phyloP scores from a whole-genome alignment of 2,888 invertebrate species.

The Noctua janthina region DNA sequence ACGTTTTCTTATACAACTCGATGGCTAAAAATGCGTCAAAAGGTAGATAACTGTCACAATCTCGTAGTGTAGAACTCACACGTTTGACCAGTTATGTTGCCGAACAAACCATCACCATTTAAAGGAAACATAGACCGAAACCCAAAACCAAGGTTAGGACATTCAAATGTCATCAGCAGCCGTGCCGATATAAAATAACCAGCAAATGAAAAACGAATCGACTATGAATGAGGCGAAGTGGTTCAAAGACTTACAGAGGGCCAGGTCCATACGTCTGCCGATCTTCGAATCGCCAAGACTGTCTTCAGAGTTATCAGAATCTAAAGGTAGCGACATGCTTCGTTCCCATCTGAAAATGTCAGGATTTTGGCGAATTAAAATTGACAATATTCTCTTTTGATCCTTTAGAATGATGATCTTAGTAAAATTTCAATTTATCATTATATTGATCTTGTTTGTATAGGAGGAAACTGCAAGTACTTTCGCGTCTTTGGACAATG shows the following conservation, averaged over 20 bases:
- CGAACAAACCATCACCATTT: slow-evolving; percentile 72
- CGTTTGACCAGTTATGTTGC: slow-evolving; percentile 75
- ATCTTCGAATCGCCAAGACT: slow-evolving; percentile 86
- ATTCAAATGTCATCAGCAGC: slow-evolving; percentile 82
- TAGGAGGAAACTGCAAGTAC: slow-evolving; percentile 17
- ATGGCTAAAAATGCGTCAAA: slow-evolving; percentile 17
- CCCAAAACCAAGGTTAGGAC: slow-evolving; percentile 71
- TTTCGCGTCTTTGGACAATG: slow-evolving; percentile 28
- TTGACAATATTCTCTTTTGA: slow-evolving; percentile 19
- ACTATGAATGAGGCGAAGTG: slow-evolving; percentile 77
- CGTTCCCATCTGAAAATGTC: slow-evolving; percentile 91
- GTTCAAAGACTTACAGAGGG: slow-evolving; percentile 93
- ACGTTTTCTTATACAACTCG: slow-evolving; percentile 10
- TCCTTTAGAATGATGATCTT: slow-evolving; percentile 14
- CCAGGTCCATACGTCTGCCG: slow-evolving; percentile 95
- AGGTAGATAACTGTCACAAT: slow-evolving; percentile 53
- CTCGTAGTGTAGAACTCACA: slow-evolving; percentile 72
- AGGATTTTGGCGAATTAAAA: slow-evolving; percentile 53
- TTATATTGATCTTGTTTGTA: slow-evolving; percentile 32
- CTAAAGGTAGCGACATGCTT: slow-evolving; percentile 93
- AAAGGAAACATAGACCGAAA: slow-evolving; percentile 59
- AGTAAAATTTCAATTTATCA: slow-evolving; percentile 11
- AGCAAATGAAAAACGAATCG: slow-evolving; percentile 88
- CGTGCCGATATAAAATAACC: slow-evolving; percentile 89
- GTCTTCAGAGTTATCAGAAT: slow-evolving; percentile 86